phyloP scores from a whole-genome alignment of 2,113 vertebrate species.

The Entelurus aequoreus region DNA sequence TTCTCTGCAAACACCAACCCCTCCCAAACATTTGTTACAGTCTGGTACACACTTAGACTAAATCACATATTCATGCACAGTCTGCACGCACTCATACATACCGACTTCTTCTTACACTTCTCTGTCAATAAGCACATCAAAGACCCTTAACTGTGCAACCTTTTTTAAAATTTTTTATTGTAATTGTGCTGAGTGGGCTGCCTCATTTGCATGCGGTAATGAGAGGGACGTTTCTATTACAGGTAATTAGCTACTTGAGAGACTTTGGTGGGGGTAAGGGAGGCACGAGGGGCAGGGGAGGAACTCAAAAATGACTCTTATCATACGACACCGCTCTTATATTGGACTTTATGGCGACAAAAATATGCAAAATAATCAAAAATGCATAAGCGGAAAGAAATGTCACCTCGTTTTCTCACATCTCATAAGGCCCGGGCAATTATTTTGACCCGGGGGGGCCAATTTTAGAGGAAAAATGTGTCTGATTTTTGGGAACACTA shows the following conservation, averaged over 20 bases:
- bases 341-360: conserved; percentile 13
- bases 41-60: conserved; percentile 50
- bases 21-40: conserved; percentile 46
- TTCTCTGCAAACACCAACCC: conserved; percentile 36
- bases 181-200: conserved; percentile 74
- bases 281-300: conserved; percentile 40
- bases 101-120: conserved; percentile 38
- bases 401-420: not conserved
- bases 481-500: no score
- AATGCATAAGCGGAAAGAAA: not conserved
- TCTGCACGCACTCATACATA: conserved; percentile 19
- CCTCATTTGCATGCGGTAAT: conserved; percentile 77
- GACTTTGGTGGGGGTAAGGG: conserved; percentile 59
- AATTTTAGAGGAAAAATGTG: no score
- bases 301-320: conserved; percentile 21
- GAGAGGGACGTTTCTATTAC: conserved; percentile 79
- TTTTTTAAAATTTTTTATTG: conserved; percentile 60
- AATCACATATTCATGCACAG: conserved; percentile 56
- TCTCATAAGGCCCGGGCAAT: no score
- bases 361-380: not conserved
- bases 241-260: conserved; percentile 78
- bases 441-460: no score
- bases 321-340: conserved; percentile 26
- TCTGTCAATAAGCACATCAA: conserved; percentile 69
- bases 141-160: conserved; percentile 75